Evolutionary conservation across 23 tunicate species (phyloP), one percentile per base, ranked within the genome.

Genomic region (Diplosoma virens): DNA sequence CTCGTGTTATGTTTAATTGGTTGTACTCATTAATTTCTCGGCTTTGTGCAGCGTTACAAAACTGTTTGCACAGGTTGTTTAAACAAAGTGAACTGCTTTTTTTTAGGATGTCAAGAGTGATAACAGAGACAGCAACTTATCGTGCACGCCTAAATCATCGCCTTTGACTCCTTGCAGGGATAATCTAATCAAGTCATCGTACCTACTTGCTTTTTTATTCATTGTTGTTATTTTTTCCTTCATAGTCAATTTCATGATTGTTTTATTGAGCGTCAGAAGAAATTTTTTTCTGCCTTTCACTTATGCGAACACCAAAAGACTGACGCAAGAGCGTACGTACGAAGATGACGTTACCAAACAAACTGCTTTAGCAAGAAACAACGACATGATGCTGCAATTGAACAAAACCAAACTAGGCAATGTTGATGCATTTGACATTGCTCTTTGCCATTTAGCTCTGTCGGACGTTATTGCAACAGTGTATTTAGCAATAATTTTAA

Each of bases 141-240:
- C n/a, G n/a, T 90, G 97, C 71, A 46, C 34, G 34, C 97, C 97
- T 32, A 74, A 83, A 25, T 78, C 86, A 2, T 81, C 79, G 5
- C 82, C 89, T 17, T 66, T 90, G 32, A 90, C 86, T 18, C 97
- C 97, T 1, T 90, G 97, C 50, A n/a, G n/a, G n/a, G 74, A 30
- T 2, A 70, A 79, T 52, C 90, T 90, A 27, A 74, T 90, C 3
- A 82, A 83, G 18, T 80, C 97, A 2, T 37, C 60, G 21, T 21
- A 59, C 29, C 72, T 70, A 25, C 78, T 89, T 0, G 66, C 74
- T 18, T 52, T 84, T 24, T 66, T 73, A 1, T 90, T 86, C 86
- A 14, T 82, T 30, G 88, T 75, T 31, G 33, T 89, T 47, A 71
- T 89, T 20, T 50, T 89, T 25, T 54, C 96, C 17, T 59, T 77